A percentile compares a stretch with the other conserved stretches of the same genome.
These are phyloP conservation scores for Paralichthys olivaceus DNA, from an alignment of 2,113 vertebrate genomes.

Conservation along the genomic window DNA sequence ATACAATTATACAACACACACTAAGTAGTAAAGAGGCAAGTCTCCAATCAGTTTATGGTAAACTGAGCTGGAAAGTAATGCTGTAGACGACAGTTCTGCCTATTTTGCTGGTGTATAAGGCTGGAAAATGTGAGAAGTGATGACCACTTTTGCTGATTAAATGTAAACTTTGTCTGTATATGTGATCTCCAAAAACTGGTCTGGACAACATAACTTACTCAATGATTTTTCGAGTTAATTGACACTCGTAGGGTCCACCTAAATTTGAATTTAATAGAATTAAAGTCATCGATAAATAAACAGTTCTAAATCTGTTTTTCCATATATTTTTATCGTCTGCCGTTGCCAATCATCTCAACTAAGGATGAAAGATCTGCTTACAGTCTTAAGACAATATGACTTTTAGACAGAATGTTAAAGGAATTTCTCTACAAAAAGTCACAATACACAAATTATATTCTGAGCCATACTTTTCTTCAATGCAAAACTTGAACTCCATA, in stretches of 20 bases:
- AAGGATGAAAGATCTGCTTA: not conserved
- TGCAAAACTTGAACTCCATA: not conserved
- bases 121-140: not conserved
- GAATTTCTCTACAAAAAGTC: not conserved
- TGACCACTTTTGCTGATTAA: not conserved
- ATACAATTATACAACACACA: not conserved
- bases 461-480: not conserved
- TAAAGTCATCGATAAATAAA: too few species aligned
- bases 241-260: not conserved
- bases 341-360: not conserved
- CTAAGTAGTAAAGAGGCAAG: too few species aligned
- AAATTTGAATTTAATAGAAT: not conserved
- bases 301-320: too few species aligned
- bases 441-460: not conserved
- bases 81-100: not conserved
- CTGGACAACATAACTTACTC: not conserved
- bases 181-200: too few species aligned
- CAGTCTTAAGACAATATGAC: too few species aligned
- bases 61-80: too few species aligned
- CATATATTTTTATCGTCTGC: not conserved
- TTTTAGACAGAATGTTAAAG: not conserved
- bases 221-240: not conserved
- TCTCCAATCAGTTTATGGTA: too few species aligned
- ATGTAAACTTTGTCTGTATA: too few species aligned
- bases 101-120: too few species aligned